phyloP scores from a whole-genome alignment of 2,113 vertebrate species.

The Nannospalax galili region DNA sequence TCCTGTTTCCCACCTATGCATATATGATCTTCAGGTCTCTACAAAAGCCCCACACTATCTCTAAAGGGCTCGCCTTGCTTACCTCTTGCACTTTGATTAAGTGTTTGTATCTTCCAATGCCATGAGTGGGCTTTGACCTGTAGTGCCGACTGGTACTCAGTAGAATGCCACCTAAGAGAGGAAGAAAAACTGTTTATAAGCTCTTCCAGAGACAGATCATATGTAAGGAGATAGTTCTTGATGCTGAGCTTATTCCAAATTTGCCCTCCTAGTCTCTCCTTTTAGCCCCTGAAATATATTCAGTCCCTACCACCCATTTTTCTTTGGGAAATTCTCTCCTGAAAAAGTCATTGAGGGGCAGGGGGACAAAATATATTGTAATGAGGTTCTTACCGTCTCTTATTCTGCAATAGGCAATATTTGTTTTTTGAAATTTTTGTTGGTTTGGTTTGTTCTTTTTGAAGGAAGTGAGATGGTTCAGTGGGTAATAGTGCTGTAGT shows the following conservation, averaged over 20 bases:
- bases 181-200: neutral
- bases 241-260: neutral
- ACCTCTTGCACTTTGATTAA: conserved; percentile 88
- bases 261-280: conserved; percentile 9
- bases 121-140: conserved; percentile 89
- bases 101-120: conserved; percentile 91
- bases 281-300: conserved; percentile 23
- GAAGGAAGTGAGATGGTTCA: neutral
- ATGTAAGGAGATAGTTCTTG: neutral
- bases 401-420: conserved; percentile 20
- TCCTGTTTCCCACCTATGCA: neutral
- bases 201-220: neutral
- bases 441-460: neutral
- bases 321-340: conserved; percentile 49
- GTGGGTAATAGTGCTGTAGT: neutral
- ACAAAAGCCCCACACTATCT: conserved; percentile 1
- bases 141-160: conserved; percentile 85
- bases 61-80: conserved; percentile 52
- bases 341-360: neutral
- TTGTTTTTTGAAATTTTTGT: neutral
- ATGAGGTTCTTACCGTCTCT: conserved; percentile 11
- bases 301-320: neutral
- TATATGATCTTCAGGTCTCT: neutral
- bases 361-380: conserved; percentile 19
- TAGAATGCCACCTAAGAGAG: conserved; percentile 77